Evolutionary conservation across 30 jellyfish, hydroid and myxozoan species (phyloP).

Genomic region (Phacellophora camtschatica): DNA sequence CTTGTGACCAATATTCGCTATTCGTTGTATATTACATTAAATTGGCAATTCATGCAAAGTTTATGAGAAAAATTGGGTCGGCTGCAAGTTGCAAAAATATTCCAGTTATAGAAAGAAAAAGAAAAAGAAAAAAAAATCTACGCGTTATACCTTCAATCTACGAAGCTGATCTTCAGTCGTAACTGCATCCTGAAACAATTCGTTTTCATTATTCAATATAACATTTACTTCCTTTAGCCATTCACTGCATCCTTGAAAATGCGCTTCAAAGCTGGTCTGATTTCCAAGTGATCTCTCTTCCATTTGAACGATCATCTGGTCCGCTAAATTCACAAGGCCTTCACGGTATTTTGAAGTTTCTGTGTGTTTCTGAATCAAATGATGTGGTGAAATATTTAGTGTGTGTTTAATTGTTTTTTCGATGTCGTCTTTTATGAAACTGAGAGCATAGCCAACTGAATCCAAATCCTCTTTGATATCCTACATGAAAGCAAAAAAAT

Average conservation of each 20-base stretch:
- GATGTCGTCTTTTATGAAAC: conserved; percentile 39
- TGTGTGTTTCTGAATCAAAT: not conserved
- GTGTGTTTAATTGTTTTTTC: not conserved
- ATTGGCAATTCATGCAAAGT: no score
- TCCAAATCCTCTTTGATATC: conserved; percentile 35
- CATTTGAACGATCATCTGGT: not conserved
- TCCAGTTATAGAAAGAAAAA: no score
- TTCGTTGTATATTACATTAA: no score
- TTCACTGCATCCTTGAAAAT: conserved; percentile 40
- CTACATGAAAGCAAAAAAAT: not conserved
- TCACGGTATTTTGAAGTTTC: not conserved
- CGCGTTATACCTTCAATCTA: conserved; percentile 27
- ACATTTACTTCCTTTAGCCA: conserved; percentile 55
- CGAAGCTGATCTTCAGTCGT: conserved; percentile 20
- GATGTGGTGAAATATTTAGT: not conserved
- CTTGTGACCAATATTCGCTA: no score
- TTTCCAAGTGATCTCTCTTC: conserved; percentile 22
- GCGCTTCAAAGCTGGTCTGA: conserved; percentile 32
- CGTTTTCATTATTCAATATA: not conserved
- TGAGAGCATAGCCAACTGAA: conserved; percentile 37
- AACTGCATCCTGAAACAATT: not conserved
- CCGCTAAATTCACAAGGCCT: not conserved
- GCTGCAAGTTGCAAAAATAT: no score
- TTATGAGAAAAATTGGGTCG: no score
- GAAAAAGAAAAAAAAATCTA: no score